Evolutionary conservation across 2,113 vertebrate species (phyloP), one percentile per base, ranked within the genome.

Genomic region (Pseudonaja textilis): DNA sequence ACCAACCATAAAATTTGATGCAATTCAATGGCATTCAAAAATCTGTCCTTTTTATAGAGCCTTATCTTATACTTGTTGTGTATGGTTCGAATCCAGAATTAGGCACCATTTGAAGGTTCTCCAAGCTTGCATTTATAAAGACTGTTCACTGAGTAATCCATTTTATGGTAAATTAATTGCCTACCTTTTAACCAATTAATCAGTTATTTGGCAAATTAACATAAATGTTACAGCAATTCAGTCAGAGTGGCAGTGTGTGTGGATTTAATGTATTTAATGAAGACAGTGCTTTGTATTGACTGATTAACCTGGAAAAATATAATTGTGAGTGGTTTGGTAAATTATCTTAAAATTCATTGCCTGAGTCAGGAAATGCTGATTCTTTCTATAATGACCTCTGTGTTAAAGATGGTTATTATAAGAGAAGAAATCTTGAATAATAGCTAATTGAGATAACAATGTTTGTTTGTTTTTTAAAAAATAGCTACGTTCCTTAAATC

Each of bases 191-290:
- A 47, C 61, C 61, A 92, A 34, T 92, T 89, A 81, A 89, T 92
- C 87, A 56, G 50, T 81, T 81, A 89, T 56, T 89, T 92, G 45
- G 87, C 50, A 52, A 92, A 92, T 92, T 89, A 92, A 81, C 91
- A 92, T 92, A 92, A 92, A 92, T 89, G 56, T 92, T 92, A 81
- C 61, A 92, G 39, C 87, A 89, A 64, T 56, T 89, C 61, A 56
- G 61, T 45, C 22, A 25, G 39, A 92, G 61, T 74, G 91, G n/a
- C 39, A 56, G 55, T 81, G 87, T 22, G 52, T 18, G 6, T 56
- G 61, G 45, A n/a, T 89, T 92, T 92, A 92, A 26, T 81, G 91
- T 47, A n/a, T 89, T 92, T 92, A 89, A 85, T 85, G 91, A 89
- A 89, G 91, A 81, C 61, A 34, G 45, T 69, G 42, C 52, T 92